These are phyloP conservation scores for Pseudochromis fuscus DNA, from an alignment of 2,797 vertebrate genomes.

Conservation along the genomic window DNA sequence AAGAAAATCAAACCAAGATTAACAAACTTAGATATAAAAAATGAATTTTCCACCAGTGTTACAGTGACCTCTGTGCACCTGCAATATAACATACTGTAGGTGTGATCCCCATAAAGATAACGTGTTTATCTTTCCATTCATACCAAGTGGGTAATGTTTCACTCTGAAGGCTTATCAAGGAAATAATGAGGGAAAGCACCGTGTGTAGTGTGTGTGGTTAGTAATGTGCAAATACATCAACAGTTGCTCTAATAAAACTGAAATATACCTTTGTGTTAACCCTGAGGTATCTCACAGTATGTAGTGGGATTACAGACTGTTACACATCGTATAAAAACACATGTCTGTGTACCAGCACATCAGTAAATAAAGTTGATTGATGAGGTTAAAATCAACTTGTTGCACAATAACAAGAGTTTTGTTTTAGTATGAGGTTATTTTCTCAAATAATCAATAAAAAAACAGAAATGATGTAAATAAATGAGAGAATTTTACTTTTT, in stretches of 20 bases:
- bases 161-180: too few species aligned
- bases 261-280: constrained; percentile 11
- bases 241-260: constrained; percentile 29
- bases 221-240: constrained; percentile 20
- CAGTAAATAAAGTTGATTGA: too few species aligned
- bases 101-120: not conserved
- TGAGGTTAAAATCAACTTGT: constrained; percentile 4
- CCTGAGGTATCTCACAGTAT: not conserved
- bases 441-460: constrained; percentile 20
- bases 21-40: too few species aligned
- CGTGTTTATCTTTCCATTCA: not conserved
- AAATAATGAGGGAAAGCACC: not conserved
- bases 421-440: constrained; percentile 24
- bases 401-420: constrained; percentile 4
- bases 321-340: too few species aligned
- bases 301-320: constrained; percentile 6
- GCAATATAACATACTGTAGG: not conserved
- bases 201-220: not conserved
- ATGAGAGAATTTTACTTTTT: not conserved
- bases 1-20: not conserved
- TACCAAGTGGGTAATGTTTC: not conserved
- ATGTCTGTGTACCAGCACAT: too few species aligned
- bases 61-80: not conserved
- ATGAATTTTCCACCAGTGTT: too few species aligned
- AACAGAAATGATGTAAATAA: not conserved